Evolutionary conservation across 2,797 vertebrate species (phyloP).

Genomic region (Semotilus atromaculatus): DNA sequence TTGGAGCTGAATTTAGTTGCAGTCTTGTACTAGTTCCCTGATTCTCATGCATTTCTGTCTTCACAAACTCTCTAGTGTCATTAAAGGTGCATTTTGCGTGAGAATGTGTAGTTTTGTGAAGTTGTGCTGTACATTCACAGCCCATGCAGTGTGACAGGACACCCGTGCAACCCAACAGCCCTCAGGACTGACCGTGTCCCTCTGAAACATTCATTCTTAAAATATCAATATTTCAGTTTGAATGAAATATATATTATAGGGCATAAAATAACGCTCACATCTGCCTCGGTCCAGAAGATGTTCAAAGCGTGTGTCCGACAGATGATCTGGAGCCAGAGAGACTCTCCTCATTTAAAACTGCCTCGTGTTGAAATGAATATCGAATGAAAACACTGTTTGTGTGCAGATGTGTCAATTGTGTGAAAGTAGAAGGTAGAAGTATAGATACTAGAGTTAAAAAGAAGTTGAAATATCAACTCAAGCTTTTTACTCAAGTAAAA

Average conservation of each 20-base stretch:
- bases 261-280: constrained; percentile 30
- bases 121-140: background rate
- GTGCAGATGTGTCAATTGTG: too few relatives aligned
- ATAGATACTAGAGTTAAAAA: too few relatives aligned
- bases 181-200: constrained; percentile 35
- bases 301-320: background rate
- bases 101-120: constrained; percentile 5
- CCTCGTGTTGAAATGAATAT: background rate
- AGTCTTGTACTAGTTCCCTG: background rate
- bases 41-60: background rate
- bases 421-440: too few relatives aligned
- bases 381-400: background rate
- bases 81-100: background rate
- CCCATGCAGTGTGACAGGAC: background rate
- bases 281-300: constrained; percentile 4
- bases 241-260: constrained; percentile 47
- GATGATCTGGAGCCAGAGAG: background rate
- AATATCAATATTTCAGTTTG: constrained; percentile 50
- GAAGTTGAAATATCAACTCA: too few relatives aligned
- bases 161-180: constrained; percentile 5
- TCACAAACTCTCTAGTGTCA: background rate
- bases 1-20: background rate
- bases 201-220: constrained; percentile 53
- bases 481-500: too few relatives aligned
- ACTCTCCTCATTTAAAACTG: background rate